phyloP scores from a whole-genome alignment of 92 coral and sea anemone species.

The Isaurus tuberculatus region DNA sequence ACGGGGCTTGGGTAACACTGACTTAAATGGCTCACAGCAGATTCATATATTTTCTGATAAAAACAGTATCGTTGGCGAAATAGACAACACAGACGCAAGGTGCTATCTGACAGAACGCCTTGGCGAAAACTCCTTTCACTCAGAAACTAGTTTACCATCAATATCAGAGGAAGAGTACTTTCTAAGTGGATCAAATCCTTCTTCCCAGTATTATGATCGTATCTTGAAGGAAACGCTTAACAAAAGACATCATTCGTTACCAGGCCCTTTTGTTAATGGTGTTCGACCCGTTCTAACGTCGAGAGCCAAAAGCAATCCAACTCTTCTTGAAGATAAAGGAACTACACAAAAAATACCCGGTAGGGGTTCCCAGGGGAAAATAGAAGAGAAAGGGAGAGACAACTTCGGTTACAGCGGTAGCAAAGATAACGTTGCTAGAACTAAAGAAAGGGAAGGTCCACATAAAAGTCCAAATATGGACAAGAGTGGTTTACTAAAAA shows the following conservation, averaged over 20 bases:
- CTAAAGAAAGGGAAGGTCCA: neutral
- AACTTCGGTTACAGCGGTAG: slow-evolving; percentile 15
- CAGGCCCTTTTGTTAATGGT: slow-evolving; percentile 39
- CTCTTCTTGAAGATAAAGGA: slow-evolving; percentile 30
- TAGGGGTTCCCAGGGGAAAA: neutral
- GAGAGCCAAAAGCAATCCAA: slow-evolving; percentile 52
- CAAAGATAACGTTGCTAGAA: slow-evolving; percentile 7
- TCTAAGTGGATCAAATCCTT: slow-evolving; percentile 2
- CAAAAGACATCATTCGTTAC: slow-evolving; percentile 62
- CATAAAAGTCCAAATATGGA: neutral
- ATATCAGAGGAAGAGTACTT: slow-evolving; percentile 51
- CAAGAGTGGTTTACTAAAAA: slow-evolving; percentile 43
- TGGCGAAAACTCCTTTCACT: neutral
- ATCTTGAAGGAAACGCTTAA: slow-evolving; percentile 39
- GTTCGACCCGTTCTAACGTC: slow-evolving; percentile 48
- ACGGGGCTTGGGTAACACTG: neutral
- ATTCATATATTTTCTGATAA: neutral
- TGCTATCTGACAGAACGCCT: neutral
- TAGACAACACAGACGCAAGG: neutral
- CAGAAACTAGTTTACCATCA: slow-evolving; percentile 56
- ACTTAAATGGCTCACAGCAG: neutral
- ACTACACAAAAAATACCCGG: slow-evolving; percentile 9
- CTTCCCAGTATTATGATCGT: slow-evolving; percentile 21
- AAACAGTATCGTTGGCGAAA: neutral
- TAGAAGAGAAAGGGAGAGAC: slow-evolving; percentile 4